A percentile compares a stretch with the other conserved stretches of the same genome.
Evolutionary conservation across 2,888 invertebrate species (phyloP).

Genomic region (Pollenia amentaria): DNA sequence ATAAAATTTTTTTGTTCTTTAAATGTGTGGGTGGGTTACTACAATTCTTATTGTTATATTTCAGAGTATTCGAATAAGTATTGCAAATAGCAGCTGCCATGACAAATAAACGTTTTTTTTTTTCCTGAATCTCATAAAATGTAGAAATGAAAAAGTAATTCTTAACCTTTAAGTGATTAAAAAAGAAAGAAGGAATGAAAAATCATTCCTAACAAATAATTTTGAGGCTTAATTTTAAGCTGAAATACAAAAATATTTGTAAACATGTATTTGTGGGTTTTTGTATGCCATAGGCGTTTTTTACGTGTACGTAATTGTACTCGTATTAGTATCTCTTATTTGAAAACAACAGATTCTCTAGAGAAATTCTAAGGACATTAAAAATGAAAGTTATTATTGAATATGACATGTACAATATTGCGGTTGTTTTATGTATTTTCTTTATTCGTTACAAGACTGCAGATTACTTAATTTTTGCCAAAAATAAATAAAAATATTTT

Average conservation of each 20-base stretch:
- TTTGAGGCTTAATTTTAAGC: constrained; percentile 9
- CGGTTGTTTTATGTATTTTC: no score
- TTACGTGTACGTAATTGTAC: not conserved
- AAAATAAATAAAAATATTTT: no score
- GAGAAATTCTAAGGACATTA: not conserved
- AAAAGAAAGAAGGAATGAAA: not conserved
- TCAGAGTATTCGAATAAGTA: no score
- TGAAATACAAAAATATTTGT: not conserved
- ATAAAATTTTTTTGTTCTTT: not conserved
- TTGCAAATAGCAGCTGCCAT: constrained; percentile 1
- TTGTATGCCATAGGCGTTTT: not conserved
- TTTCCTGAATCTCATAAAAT: not conserved
- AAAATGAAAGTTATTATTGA: constrained; percentile 41
- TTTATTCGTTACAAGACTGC: no score
- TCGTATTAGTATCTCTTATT: not conserved
- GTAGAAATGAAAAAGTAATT: not conserved
- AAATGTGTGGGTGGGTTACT: no score
- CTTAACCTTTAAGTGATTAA: constrained; percentile 6
- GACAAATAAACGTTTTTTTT: not conserved
- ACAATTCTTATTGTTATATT: no score
- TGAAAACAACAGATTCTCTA: constrained; percentile 3
- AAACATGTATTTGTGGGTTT: not conserved
- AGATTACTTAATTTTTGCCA: no score
- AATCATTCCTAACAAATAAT: constrained; percentile 12
- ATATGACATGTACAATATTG: not conserved